phyloP scores from a whole-genome alignment of 2,797 vertebrate species.

The Syndactyla subalaris region DNA sequence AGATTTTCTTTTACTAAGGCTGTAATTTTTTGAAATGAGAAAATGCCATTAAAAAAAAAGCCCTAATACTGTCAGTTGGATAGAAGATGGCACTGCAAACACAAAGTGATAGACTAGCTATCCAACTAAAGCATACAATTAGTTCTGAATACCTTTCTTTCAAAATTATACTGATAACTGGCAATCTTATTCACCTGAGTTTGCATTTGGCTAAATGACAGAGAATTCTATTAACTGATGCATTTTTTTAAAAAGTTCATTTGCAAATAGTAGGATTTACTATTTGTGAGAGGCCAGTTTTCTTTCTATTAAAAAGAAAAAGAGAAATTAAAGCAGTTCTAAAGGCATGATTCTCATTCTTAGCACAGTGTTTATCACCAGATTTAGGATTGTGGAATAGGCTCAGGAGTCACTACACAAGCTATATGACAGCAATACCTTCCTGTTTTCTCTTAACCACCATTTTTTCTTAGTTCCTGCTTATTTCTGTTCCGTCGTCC shows the following conservation, averaged over 20 bases:
- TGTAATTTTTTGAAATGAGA: neutral
- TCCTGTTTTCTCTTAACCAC: neutral
- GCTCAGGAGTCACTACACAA: neutral
- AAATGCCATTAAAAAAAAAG: neutral
- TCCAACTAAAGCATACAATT: conserved; percentile 57
- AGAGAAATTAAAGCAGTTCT: neutral
- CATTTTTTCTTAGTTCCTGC: neutral
- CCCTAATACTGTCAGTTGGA: neutral
- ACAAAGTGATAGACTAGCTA: neutral
- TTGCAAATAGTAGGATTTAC: conserved; percentile 52
- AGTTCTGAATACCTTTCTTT: conserved; percentile 46
- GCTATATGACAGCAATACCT: neutral
- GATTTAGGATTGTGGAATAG: neutral
- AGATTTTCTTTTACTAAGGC: neutral
- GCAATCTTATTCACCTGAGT: conserved; percentile 57
- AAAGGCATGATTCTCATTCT: neutral
- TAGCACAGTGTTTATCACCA: neutral
- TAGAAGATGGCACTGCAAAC: neutral
- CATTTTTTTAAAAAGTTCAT: neutral
- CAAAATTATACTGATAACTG: conserved; percentile 52
- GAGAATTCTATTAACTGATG: conserved; percentile 52
- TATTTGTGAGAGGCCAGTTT: conserved; percentile 6
- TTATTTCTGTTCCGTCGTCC: neutral
- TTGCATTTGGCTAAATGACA: conserved; percentile 58
- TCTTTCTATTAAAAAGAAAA: conserved; percentile 45